phyloP scores from a whole-genome alignment of 2,888 invertebrate genomes.

The Papilio protenor region DNA sequence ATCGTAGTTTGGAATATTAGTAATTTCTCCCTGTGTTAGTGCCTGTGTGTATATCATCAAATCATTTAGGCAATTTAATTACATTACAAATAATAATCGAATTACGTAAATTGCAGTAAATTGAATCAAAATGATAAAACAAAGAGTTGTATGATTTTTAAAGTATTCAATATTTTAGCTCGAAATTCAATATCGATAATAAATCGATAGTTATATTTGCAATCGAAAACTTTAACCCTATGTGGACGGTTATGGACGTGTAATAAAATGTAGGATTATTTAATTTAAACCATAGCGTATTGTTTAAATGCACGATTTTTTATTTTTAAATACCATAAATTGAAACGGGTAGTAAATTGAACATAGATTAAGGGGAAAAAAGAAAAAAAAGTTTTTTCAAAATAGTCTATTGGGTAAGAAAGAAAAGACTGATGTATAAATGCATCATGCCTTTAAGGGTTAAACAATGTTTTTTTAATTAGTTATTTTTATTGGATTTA shows the following conservation, averaged over 20 bases:
- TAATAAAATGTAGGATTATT: not conserved
- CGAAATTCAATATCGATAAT: no score
- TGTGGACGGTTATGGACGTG: not conserved
- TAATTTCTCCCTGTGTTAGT: constrained; percentile 15
- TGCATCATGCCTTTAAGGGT: no score
- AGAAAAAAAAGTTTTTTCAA: no score
- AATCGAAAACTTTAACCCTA: no score
- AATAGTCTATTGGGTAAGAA: no score
- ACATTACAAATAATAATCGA: constrained; percentile 24
- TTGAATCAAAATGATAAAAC: not conserved
- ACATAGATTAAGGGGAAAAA: no score
- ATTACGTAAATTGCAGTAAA: constrained; percentile 42
- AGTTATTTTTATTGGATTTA: not conserved
- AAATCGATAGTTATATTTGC: no score
- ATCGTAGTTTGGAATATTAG: constrained; percentile 1
- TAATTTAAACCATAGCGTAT: not conserved
- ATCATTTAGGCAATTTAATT: constrained; percentile 8
- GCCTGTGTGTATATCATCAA: constrained; percentile 35
- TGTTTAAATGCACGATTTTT: not conserved
- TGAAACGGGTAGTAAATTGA: no score
- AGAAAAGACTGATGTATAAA: no score
- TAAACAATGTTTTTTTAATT: no score
- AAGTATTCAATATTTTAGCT: constrained; percentile 30
- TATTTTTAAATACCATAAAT: not conserved
- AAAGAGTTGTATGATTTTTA: no score